phyloP scores from a whole-genome alignment of 2,113 vertebrate genomes.

The Silurus asotus region DNA sequence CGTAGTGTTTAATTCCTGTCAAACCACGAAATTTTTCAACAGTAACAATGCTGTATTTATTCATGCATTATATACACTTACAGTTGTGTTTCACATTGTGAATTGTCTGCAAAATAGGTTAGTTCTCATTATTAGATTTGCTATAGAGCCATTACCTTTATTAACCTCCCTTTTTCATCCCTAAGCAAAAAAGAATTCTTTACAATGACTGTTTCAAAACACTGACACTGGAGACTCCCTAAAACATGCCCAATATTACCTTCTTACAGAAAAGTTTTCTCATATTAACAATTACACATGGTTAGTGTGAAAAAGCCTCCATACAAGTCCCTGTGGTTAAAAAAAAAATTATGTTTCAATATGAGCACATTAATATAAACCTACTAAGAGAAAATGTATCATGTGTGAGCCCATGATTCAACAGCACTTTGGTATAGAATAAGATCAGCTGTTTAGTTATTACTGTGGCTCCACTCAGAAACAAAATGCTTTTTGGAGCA shows the following conservation, averaged over 20 bases:
- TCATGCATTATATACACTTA: neutral
- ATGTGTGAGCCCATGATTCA: neutral
- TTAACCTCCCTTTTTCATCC: neutral
- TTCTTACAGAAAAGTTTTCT: neutral
- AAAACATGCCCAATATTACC: neutral
- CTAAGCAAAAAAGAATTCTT: neutral
- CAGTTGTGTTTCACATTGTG: neutral
- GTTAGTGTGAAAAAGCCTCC: neutral
- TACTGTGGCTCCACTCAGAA: neutral
- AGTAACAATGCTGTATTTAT: slow-evolving; percentile 11
- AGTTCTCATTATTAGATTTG: neutral
- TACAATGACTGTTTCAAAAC: neutral
- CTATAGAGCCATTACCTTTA: neutral
- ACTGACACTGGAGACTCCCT: neutral
- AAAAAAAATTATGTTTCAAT: neutral
- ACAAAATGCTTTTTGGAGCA: neutral
- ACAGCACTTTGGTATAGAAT: neutral
- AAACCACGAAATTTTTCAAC: neutral
- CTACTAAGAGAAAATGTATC: neutral
- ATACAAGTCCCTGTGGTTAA: neutral
- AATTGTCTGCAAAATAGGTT: neutral
- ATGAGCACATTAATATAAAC: neutral
- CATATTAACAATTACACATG: neutral
- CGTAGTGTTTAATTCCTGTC: neutral
- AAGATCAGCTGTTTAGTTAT: neutral